Evolutionary conservation across 2,797 vertebrate species (phyloP).

Genomic region (Iguana delicatissima): DNA sequence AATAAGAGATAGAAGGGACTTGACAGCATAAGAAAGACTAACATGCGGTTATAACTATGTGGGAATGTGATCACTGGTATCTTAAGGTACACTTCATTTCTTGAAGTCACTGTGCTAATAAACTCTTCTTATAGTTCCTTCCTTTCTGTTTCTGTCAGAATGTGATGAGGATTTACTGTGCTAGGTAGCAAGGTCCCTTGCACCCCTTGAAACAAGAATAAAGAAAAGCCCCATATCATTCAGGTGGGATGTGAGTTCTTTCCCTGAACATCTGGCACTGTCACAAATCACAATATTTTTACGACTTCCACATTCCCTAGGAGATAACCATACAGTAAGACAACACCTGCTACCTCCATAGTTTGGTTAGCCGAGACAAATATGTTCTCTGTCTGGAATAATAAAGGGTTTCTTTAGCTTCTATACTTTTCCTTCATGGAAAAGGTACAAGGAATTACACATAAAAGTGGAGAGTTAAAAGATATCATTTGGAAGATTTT

Average conservation of each 20-base stretch:
- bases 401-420: slow-evolving; percentile 35
- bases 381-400: slow-evolving; percentile 29
- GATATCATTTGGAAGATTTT: slow-evolving; percentile 3
- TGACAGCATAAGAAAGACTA: slow-evolving; percentile 35
- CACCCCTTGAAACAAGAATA: neutral
- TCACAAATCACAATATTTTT: neutral
- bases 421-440: slow-evolving; percentile 31
- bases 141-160: neutral
- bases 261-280: neutral
- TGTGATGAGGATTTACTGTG: neutral
- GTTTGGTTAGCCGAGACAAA: slow-evolving; percentile 28
- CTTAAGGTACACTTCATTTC: neutral
- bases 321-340: slow-evolving; percentile 8
- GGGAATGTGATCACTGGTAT: neutral
- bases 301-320: slow-evolving; percentile 27
- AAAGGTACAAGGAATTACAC: slow-evolving; percentile 28
- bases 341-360: slow-evolving; percentile 23
- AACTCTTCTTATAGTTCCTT: neutral
- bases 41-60: neutral
- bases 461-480: slow-evolving; percentile 42
- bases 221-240: neutral
- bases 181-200: neutral
- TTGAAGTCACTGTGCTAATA: neutral
- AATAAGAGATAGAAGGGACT: slow-evolving; percentile 2
- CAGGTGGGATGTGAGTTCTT: neutral